These are phyloP conservation scores for Spisula solida DNA, from an alignment of 2,888 invertebrate genomes.

Conservation along the genomic window DNA sequence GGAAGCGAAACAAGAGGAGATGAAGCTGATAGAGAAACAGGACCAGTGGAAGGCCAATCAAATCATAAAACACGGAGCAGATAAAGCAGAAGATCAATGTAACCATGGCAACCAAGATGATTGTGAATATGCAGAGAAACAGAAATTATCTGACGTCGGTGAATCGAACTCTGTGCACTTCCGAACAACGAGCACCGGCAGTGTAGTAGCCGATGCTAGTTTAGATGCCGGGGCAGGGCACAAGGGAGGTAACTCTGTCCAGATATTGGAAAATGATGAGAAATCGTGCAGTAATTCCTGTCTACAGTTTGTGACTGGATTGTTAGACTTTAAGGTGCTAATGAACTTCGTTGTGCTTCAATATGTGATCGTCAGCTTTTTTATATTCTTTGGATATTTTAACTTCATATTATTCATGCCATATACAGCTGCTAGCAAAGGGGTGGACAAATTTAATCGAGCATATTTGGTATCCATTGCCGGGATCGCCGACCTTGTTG, in stretches of 20 bases:
- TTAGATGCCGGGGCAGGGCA: slow-evolving; percentile 32
- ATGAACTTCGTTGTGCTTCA: slow-evolving; percentile 75
- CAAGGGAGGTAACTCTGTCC: slow-evolving; percentile 38
- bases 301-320: slow-evolving; percentile 53
- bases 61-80: slow-evolving; percentile 16
- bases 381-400: slow-evolving; percentile 82
- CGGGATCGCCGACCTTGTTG: slow-evolving; percentile 81
- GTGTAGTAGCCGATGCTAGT: slow-evolving; percentile 75
- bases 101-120: not conserved
- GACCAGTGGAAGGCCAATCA: slow-evolving; percentile 21
- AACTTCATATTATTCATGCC: slow-evolving; percentile 82
- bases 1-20: slow-evolving; percentile 35
- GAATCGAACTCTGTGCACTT: not conserved
- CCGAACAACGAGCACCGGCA: slow-evolving; percentile 71
- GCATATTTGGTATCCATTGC: slow-evolving; percentile 79
- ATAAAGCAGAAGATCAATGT: not conserved
- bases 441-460: slow-evolving; percentile 74
- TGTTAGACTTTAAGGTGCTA: slow-evolving; percentile 79
- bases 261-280: slow-evolving; percentile 45
- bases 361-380: slow-evolving; percentile 75
- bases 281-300: slow-evolving; percentile 29
- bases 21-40: slow-evolving; percentile 31
- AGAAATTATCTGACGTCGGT: not conserved
- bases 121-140: not conserved
- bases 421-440: slow-evolving; percentile 64